phyloP scores from a whole-genome alignment of 2,113 vertebrate species.

The Antechinus flavipes region DNA sequence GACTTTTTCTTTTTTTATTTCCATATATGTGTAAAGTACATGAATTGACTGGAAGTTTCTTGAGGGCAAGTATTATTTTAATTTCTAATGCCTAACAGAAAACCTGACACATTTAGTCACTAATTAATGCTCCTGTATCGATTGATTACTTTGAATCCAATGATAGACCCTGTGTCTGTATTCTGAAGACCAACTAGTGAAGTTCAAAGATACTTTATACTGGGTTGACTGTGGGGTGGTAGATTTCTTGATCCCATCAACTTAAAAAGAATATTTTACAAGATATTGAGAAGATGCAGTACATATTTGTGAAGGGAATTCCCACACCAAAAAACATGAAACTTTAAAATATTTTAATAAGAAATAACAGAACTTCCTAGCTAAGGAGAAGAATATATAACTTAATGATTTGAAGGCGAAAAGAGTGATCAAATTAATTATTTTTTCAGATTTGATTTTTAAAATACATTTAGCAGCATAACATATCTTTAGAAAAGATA shows the following conservation, averaged over 20 bases:
- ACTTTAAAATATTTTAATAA: not conserved
- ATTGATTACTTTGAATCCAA: not conserved
- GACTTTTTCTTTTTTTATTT: not conserved
- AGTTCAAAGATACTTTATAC: not conserved
- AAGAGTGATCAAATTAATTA: not conserved
- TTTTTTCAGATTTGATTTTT: constrained; percentile 24
- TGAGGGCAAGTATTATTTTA: not conserved
- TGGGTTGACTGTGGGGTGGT: not conserved
- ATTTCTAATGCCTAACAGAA: not conserved
- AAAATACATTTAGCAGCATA: not conserved
- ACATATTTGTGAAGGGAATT: not conserved
- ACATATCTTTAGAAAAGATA: constrained; percentile 18
- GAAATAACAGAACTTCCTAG: not conserved
- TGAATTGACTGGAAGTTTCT: not conserved
- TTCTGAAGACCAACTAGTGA: not conserved
- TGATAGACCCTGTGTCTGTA: not conserved
- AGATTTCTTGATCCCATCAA: not conserved
- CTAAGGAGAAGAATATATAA: not conserved
- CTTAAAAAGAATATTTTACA: not conserved
- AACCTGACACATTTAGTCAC: not conserved
- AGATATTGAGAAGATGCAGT: not conserved
- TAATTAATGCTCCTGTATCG: not conserved
- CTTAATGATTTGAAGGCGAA: not conserved
- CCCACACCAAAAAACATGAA: not conserved
- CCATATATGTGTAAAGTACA: not conserved